These are phyloP conservation scores for Drosophila murphyi DNA, from an alignment of 1,140 invertebrate genomes.

Conservation along the genomic window DNA sequence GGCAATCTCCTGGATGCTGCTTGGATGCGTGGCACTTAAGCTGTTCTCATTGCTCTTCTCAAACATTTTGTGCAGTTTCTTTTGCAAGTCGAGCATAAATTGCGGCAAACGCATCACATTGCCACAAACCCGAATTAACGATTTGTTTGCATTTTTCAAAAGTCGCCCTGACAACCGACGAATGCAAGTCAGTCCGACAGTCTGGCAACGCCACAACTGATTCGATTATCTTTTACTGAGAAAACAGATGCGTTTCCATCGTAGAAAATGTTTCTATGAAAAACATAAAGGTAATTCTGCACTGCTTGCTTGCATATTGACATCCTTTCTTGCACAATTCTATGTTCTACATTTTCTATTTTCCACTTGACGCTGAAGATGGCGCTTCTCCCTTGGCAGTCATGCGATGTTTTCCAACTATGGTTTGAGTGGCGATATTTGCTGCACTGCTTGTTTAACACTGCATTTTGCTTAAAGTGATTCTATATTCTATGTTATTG, in stretches of 20 bases:
- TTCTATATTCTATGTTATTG: no score
- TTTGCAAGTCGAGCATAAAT: constrained; percentile 52
- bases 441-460: no score
- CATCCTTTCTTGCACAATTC: background rate
- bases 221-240: background rate
- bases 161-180: constrained; percentile 35
- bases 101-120: constrained; percentile 67
- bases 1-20: constrained; percentile 83
- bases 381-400: background rate
- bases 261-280: background rate
- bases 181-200: background rate
- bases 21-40: constrained; percentile 24
- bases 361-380: background rate
- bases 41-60: constrained; percentile 48
- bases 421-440: no score
- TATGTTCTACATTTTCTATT: background rate
- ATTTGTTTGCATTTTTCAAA: constrained; percentile 15
- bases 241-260: background rate
- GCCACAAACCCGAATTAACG: background rate
- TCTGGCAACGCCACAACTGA: background rate
- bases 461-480: no score
- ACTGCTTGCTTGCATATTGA: background rate
- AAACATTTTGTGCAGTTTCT: constrained; percentile 67
- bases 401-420: no score
- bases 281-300: background rate